Evolutionary conservation across 2,113 vertebrate genomes (phyloP).

Genomic region (Macquaria ambigua): DNA sequence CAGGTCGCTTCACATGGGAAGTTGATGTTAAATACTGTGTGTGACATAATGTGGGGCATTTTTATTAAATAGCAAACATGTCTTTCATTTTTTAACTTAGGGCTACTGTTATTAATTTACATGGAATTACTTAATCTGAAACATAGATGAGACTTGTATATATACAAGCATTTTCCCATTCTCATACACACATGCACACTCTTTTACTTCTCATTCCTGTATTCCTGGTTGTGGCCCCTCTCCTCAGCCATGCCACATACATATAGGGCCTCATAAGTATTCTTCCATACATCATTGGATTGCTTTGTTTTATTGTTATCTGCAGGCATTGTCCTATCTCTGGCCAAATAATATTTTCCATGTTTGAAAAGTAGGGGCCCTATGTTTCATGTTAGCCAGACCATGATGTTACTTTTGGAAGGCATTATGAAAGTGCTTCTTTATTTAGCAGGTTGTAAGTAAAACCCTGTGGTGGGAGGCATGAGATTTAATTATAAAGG

Average conservation of each 20-base stretch:
- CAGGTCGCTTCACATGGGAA: not conserved
- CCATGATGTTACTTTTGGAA: not conserved
- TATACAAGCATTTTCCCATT: not conserved
- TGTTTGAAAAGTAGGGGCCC: not conserved
- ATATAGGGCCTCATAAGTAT: not conserved
- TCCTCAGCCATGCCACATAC: not conserved
- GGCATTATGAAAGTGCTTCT: not conserved
- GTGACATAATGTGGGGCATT: not conserved
- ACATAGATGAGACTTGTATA: not conserved
- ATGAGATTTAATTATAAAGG: not conserved
- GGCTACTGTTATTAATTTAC: not conserved
- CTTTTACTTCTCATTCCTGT: not conserved
- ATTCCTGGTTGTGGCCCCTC: not conserved
- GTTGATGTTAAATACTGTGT: not conserved
- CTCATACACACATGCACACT: not conserved
- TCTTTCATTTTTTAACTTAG: not conserved
- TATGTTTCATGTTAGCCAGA: not conserved
- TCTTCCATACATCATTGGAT: not conserved
- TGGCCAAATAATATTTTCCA: not conserved
- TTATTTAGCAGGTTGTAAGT: not conserved
- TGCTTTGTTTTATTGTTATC: not conserved
- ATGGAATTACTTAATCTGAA: not conserved
- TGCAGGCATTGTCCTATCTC: not conserved
- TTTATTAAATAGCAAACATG: not conserved
- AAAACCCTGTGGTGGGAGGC: not conserved